Evolutionary conservation across 2,888 invertebrate species (phyloP), one percentile per base, ranked within the genome.

Genomic region (Orchestes rusci): DNA sequence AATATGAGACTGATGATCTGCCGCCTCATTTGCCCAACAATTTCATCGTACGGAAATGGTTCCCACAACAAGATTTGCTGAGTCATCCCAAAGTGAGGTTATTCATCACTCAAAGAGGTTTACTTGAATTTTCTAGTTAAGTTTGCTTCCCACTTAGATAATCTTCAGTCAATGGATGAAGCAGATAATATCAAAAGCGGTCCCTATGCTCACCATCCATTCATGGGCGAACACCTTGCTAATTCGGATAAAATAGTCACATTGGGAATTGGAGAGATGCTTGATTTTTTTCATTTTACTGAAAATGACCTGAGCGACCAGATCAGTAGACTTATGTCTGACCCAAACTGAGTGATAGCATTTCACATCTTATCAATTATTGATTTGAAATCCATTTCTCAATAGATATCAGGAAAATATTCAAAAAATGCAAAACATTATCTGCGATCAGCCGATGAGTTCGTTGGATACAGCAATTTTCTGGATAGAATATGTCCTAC

Each of bases 1-100:
- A 71, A 58, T 69, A 62, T 56, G 70, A 71, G 12, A 56, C 56
- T 2, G 64, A 65, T 15, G 30, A 53, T 16, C 33, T 65, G 19
- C 53, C 56, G 2, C 23, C 30, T 13, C 56, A 54, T 20, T 55
- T 61, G 43, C 61, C 67, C 0, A 46, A 56, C 7, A 72, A 72
- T 54, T 66, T 73, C 1, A 56, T 59, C 42, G 57, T 69, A 10
- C 50, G 53, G 4, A 65, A 67, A 43, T 72, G 71, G 68, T 52
- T 65, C 16, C 66, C 70, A 2, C 69, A 70, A 49, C 65, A 65
- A 45, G 68, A 66, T 45, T 48, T 70, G 16, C 50, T 69, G 13
- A 55, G 45, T 5, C 59, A 61, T 48, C 56, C 53, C 7, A 61
- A 59, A 32, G 50, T 60, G 0, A 61, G 59, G 44, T 39, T 60